These are phyloP conservation scores for Limnephilus marmoratus DNA, from an alignment of 2,888 invertebrate genomes.

Conservation along the genomic window DNA sequence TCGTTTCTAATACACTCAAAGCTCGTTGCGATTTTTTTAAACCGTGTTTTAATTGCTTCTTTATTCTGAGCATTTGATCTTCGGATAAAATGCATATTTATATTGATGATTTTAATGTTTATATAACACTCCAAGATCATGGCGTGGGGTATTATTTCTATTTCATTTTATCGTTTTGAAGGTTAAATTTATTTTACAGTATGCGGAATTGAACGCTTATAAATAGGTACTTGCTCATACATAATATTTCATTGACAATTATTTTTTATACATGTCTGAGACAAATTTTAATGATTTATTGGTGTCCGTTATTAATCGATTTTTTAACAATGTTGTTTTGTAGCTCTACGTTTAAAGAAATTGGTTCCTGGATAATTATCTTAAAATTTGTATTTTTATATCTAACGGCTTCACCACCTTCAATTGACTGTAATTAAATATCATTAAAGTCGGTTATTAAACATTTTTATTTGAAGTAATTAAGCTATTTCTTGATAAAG, in stretches of 20 bases:
- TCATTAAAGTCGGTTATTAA: not conserved
- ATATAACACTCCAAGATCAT: not conserved
- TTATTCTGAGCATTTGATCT: not conserved
- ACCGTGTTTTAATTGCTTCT: conserved; percentile 18
- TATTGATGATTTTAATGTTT: not conserved
- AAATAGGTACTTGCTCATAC: not conserved
- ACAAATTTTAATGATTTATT: not conserved
- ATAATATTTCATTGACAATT: not conserved
- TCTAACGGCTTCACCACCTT: not conserved
- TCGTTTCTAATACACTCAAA: conserved; percentile 10
- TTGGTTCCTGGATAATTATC: not conserved
- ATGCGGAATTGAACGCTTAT: not conserved
- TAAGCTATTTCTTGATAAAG: not conserved
- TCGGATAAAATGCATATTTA: not conserved
- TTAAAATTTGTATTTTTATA: not conserved
- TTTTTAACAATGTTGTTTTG: not conserved
- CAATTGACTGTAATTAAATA: not conserved
- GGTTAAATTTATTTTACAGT: not conserved
- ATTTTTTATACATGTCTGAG: not conserved
- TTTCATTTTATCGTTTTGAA: not conserved
- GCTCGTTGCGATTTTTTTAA: conserved; percentile 6
- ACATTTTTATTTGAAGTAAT: not conserved
- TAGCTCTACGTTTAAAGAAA: not conserved
- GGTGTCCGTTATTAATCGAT: not conserved
- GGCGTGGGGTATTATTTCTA: not conserved